Percentiles rank a stretch among this genome's conserved stretches.
Evolutionary conservation across 1,140 invertebrate species (phyloP).

Genomic region (Drosophila mojavensis): DNA sequence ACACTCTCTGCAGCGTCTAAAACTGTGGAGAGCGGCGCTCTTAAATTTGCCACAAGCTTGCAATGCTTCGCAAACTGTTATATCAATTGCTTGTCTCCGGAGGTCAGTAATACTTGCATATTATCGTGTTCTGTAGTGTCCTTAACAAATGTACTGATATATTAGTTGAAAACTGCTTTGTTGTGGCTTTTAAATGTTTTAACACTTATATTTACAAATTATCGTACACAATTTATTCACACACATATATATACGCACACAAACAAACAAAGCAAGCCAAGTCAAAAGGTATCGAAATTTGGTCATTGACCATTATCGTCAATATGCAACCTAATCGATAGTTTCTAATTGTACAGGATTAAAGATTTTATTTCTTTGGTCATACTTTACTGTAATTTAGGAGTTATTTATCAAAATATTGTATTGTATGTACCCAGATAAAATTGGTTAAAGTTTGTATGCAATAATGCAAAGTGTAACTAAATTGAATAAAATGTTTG

Average conservation of each 20-base stretch:
- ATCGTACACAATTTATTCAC: slow-evolving; percentile 16
- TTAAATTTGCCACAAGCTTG: slow-evolving; percentile 1
- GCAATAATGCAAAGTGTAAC: too few relatives aligned
- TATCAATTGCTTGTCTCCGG: neutral
- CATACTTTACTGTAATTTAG: neutral
- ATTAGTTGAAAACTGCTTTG: neutral
- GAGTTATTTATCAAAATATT: neutral
- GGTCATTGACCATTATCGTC: neutral
- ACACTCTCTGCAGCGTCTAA: slow-evolving; percentile 24
- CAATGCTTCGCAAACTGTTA: slow-evolving; percentile 20
- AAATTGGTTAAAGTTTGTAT: too few relatives aligned
- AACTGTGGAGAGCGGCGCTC: slow-evolving; percentile 31
- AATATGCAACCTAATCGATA: slow-evolving; percentile 14
- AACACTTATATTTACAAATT: slow-evolving; percentile 16
- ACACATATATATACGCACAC: slow-evolving; percentile 16
- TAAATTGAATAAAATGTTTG: neutral
- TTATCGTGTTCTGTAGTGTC: neutral
- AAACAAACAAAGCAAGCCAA: slow-evolving; percentile 16
- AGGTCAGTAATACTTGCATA: neutral
- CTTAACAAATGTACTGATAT: neutral
- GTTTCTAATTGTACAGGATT: neutral
- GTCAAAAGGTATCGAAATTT: slow-evolving; percentile 13
- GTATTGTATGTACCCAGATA: neutral
- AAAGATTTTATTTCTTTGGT: neutral
- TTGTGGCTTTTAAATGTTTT: neutral